Evolutionary conservation across 1,140 invertebrate species (phyloP).

Genomic region (Drosophila sproati): DNA sequence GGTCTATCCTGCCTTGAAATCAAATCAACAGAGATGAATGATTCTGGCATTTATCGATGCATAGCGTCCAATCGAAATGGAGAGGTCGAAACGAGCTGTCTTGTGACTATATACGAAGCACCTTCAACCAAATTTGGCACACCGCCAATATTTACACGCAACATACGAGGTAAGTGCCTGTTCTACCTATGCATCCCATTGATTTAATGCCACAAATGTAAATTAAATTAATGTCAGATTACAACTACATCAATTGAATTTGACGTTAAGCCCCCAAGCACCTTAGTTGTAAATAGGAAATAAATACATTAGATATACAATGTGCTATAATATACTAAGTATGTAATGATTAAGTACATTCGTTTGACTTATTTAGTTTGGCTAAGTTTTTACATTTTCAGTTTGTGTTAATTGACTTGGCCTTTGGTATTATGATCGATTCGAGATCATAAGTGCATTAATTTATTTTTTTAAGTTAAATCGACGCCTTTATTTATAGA

Average conservation of each 20-base stretch:
- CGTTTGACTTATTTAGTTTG: background rate
- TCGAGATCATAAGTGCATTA: constrained; percentile 44
- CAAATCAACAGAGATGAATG: constrained; percentile 64
- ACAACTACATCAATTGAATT: constrained; percentile 46
- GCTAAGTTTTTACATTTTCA: constrained; percentile 3
- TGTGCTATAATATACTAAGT: constrained; percentile 1
- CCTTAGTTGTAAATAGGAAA: constrained; percentile 38
- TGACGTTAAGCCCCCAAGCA: constrained; percentile 13
- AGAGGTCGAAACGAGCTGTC: constrained; percentile 84
- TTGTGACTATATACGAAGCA: constrained; percentile 83
- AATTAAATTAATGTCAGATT: constrained; percentile 61
- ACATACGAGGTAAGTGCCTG: constrained; percentile 82
- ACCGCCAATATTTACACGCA: constrained; percentile 84
- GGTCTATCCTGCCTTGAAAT: constrained; percentile 88
- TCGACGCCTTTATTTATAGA: constrained; percentile 57
- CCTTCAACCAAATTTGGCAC: constrained; percentile 83
- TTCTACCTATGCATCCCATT: constrained; percentile 45
- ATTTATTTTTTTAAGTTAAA: constrained; percentile 38
- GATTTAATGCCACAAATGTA: constrained; percentile 54
- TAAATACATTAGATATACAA: constrained; percentile 6
- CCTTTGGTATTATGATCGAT: constrained; percentile 45
- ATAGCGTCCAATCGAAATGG: constrained; percentile 82
- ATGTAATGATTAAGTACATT: constrained; percentile 2
- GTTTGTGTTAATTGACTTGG: constrained; percentile 31
- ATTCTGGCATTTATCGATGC: constrained; percentile 83